Evolutionary conservation across 2,113 vertebrate genomes (phyloP), one percentile per base, ranked within the genome.

Genomic region (Columbina picui): DNA sequence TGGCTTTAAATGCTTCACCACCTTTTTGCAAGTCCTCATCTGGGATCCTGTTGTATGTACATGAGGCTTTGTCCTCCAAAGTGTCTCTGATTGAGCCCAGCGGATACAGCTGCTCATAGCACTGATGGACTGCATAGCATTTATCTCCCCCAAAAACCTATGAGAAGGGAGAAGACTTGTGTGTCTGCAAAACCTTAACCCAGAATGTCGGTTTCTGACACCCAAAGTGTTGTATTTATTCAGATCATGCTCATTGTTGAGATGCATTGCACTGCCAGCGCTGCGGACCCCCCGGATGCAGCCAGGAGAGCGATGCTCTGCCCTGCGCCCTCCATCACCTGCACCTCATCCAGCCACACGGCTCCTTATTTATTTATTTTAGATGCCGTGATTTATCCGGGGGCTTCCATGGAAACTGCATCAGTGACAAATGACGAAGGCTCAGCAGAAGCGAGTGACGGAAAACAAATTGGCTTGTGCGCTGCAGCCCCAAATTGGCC

Each of bases 11-110:
- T 29, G 64, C 29, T 76, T 67, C 39, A n/a, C 29, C 6, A 0
- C 45, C 34, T n/a, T 15, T 20, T 27, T 55, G 36, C 8, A 30
- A 50, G 23, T n/a, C 36, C 36, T 87, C 39, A 16, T 27, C 36
- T 0, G 5, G 45, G 34, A 55, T 60, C 30, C 36, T 38, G 0
- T 29, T 1, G 1, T 15, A 10, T 3, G 1, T 29, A 2, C 3
- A 0, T 29, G 34, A 56, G 30, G 27, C 16, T 36, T 56, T 19
- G 49, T 45, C 8, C 52, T 53, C 18, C n/a, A 10, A 53, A 45
- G 52, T 52, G 1, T 2, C 41, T 27, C 1, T 15, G n/a, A 3
- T 12, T 17, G 36, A 71, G 7, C 20, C 47, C 84, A 60, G 9
- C 12, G 18, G 23, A 38, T 7, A 11, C 34, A 56, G 63, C 39